Base-by-base conservation (phyloP, 2,113 vertebrate genomes). In the Pipra filicauda region DNA sequence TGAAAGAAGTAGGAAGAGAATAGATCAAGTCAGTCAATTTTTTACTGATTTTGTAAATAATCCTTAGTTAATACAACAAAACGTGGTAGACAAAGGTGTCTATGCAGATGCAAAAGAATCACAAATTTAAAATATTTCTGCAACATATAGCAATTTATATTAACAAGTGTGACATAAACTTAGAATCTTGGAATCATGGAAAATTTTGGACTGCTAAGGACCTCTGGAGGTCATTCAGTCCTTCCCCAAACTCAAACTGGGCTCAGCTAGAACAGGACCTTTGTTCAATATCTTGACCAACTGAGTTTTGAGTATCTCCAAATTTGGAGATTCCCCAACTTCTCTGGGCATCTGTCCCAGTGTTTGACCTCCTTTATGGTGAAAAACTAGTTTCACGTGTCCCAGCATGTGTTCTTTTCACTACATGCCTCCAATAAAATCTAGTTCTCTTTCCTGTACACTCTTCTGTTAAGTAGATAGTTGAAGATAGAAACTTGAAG, bases 41-140 rank as follows among this genome's bases (percentile, higher is more conserved):
- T 91, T 91, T 93, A 93, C 41, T 37, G 35, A 65, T 89, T 22
- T 49, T 43, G 8, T 71, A 85, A 76, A 41, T 72, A 85, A 79
- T 72, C 6, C 15, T 39, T 64, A 72, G 31, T 46, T 52, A 75
- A 78, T 52, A 57, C 8, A 37, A 52, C 2, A 61, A 37, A 70
- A 44, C 49, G 12, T 23, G n/a, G 5, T 35, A 76, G 66, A 54
- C 9, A 73, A 85, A 72, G 12, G 4, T 39, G 41, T 17, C 31
- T 69, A 11, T 23, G 13, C 1, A 92, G 24, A n/a, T 54, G 49
- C 12, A 52, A 72, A 74, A 74, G 11, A 46, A 67, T 41, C 5
- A 46, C 15, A 78, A 55, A 72, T 89, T 57, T n/a, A 27, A 77
- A 91, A 64, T 46, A 26, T 61, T 86, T 95, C 15, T 87, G 26